Conservation (phyloP, 2,113 vertebrate species). For the Enhydra lutris region DNA sequence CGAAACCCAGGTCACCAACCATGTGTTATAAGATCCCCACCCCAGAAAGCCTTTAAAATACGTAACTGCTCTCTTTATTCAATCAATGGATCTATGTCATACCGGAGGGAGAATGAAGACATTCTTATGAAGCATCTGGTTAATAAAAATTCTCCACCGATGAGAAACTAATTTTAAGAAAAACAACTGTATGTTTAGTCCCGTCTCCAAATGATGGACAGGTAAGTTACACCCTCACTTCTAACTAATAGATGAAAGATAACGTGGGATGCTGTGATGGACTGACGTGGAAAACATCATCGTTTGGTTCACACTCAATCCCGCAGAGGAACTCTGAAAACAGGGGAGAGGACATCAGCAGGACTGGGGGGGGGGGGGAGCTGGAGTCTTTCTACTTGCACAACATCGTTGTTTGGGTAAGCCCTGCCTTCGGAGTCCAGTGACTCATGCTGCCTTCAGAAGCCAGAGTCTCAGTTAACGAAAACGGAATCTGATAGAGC, state of each 20-base stretch:
- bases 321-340: background rate
- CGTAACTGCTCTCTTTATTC: no score
- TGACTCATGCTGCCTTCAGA: rapidly evolving
- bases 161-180: background rate
- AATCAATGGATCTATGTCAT: background rate
- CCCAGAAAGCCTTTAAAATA: background rate
- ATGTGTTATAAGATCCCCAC: background rate
- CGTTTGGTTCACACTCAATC: background rate
- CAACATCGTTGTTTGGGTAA: rapidly evolving
- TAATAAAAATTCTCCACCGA: background rate
- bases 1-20: background rate
- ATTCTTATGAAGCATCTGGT: background rate
- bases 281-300: background rate
- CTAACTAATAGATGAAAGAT: background rate
- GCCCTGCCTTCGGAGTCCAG: background rate
- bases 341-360: background rate
- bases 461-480: no score
- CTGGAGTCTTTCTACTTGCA: background rate
- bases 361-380: rapidly evolving
- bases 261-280: rapidly evolving
- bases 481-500: background rate
- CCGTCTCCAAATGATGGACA: background rate
- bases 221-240: background rate
- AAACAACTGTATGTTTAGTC: background rate
- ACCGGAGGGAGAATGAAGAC: background rate